Base-by-base conservation (phyloP, 2,888 invertebrate genomes). In the Dilophus febrilis region DNA sequence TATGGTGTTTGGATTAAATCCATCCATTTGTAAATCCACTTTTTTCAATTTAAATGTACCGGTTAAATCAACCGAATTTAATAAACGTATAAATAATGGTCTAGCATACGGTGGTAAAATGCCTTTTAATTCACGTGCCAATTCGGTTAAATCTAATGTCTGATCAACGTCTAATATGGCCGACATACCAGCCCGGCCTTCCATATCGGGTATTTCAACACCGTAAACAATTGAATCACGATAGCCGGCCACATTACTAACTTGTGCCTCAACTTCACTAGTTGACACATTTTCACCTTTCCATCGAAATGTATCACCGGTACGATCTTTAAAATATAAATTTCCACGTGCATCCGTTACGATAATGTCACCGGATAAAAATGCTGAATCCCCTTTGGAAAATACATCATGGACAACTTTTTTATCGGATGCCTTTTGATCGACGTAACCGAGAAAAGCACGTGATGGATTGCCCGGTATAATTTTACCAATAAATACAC, bases 251-350 rank as follows among this genome's bases (percentile, higher is more conserved):
- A 82, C 66, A 53, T 84, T 82, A 49, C 88, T 90, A 33, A 95
- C 72, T 48, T 87, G 79, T 5, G 81, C 87, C 64, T 98, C 97
- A 10, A 98, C 85, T 66, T 98, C 98, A 2, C 88, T 84, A 6
- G 98, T 98, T 33, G 92, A 92, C 3, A 98, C 95, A 63, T 98
- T 99, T 67, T 99, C 98, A 10, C 98, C 97, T 58, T 91, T 87
- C 92, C 92, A 94, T 38, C 94, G 72, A 67, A 87, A 97, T 3
- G 97, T 98, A 61, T 97, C 97, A 0, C 97, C 97, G 0, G 92
- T 92, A 49, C 97, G 72, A 60, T 98, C 97, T 55, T 79, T 83
- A 68, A 98, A 97, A 64, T 77, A 95, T 44, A 97, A 69, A 64
- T 94, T 90, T 8, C 97, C 97, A 2, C 81, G 68, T 52, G 91